phyloP scores from a whole-genome alignment of 2,888 invertebrate genomes.

The Andrena flavipes region DNA sequence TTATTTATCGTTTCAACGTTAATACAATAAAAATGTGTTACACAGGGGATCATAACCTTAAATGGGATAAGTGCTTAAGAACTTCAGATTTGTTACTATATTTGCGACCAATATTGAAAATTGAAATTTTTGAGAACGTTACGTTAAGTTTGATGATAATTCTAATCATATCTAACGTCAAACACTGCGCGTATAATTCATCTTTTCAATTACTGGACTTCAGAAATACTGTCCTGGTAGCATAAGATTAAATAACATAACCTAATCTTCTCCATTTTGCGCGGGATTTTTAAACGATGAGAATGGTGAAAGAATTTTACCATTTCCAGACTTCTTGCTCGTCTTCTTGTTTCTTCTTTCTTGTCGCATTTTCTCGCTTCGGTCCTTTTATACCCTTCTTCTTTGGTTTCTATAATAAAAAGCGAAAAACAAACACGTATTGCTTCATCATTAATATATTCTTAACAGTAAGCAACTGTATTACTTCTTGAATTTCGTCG shows the following conservation, averaged over 20 bases:
- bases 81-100: neutral
- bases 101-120: neutral
- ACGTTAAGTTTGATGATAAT: neutral
- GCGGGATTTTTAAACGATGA: slow-evolving; percentile 10
- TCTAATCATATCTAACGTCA: slow-evolving; percentile 5
- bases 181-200: neutral
- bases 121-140: neutral
- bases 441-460: neutral
- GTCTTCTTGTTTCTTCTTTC: slow-evolving; percentile 92
- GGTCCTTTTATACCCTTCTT: slow-evolving; percentile 79
- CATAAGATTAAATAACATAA: slow-evolving; percentile 20
- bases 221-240: too few species aligned
- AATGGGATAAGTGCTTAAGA: neutral
- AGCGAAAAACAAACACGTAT: neutral
- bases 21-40: neutral
- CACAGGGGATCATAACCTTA: slow-evolving; percentile 33
- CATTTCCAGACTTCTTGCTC: slow-evolving; percentile 96
- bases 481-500: slow-evolving; percentile 79
- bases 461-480: neutral
- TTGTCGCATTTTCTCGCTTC: slow-evolving; percentile 84
- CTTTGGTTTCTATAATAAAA: slow-evolving; percentile 75
- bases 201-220: neutral
- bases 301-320: slow-evolving; percentile 85
- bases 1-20: neutral
- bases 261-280: neutral